Evolutionary conservation across 2,113 vertebrate species (phyloP).

Genomic region (Puffinus mauretanicus): DNA sequence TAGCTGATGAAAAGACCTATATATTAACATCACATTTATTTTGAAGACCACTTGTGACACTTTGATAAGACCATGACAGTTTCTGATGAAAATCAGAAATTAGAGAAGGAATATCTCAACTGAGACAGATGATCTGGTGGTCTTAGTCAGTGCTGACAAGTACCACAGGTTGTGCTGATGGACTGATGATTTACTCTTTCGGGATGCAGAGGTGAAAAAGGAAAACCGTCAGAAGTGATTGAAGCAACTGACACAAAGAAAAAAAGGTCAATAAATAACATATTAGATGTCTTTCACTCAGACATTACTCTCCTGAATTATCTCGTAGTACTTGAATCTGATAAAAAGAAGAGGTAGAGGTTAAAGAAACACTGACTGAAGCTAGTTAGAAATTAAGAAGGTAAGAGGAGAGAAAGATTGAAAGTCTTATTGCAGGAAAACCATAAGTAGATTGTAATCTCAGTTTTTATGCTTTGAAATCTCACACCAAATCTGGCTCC

Average conservation of each 20-base stretch:
- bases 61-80: not conserved
- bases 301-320: not conserved
- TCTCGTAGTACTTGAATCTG: not conserved
- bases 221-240: not conserved
- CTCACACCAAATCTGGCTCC: not conserved
- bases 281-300: not conserved
- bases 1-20: not conserved
- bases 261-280: not conserved
- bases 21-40: not conserved
- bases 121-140: not conserved
- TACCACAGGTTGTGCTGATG: not conserved
- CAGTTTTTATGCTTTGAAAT: not conserved
- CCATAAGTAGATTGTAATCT: not conserved
- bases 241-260: not conserved
- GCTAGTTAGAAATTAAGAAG: not conserved
- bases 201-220: not conserved
- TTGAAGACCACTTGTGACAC: not conserved
- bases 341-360: not conserved
- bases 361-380: not conserved
- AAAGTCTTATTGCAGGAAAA: not conserved
- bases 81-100: constrained; percentile 41
- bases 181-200: not conserved
- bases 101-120: not conserved
- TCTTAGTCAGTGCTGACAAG: not conserved
- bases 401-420: not conserved